phyloP scores from a whole-genome alignment of 2,888 invertebrate genomes.

The Agrochola litura region DNA sequence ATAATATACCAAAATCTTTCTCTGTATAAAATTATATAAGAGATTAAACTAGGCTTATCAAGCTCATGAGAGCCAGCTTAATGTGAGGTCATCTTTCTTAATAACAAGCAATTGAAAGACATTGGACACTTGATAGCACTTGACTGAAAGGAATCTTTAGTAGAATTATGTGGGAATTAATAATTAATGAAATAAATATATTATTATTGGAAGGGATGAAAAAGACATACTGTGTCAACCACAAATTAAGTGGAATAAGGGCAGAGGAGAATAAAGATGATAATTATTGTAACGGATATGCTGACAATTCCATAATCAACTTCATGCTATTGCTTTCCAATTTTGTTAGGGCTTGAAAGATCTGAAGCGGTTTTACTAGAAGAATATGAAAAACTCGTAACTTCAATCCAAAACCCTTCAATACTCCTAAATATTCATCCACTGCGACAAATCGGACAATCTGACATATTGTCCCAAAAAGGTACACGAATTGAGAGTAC shows the following conservation, averaged over 20 bases:
- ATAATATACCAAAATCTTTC: neutral
- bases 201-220: neutral
- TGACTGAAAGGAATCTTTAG: slow-evolving; percentile 4
- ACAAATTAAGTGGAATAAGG: too few relatives aligned
- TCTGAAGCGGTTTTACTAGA: too few relatives aligned
- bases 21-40: neutral
- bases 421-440: neutral
- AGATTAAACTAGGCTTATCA: slow-evolving; percentile 17
- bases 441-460: neutral
- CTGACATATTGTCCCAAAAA: slow-evolving; percentile 39
- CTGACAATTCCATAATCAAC: neutral
- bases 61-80: slow-evolving; percentile 4
- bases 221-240: too few relatives aligned
- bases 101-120: slow-evolving; percentile 30
- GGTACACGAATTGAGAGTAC: slow-evolving; percentile 51
- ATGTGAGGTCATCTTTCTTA: slow-evolving; percentile 27
- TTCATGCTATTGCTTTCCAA: neutral
- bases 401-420: neutral
- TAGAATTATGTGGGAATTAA: neutral
- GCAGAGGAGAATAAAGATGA: too few relatives aligned
- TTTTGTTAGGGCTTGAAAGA: neutral
- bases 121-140: slow-evolving; percentile 22
- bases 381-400: neutral
- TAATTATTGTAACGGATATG: neutral
- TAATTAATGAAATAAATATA: neutral